Evolutionary conservation across 2,888 invertebrate genomes (phyloP), one percentile per base, ranked within the genome.

Genomic region (Alcis repandata): DNA sequence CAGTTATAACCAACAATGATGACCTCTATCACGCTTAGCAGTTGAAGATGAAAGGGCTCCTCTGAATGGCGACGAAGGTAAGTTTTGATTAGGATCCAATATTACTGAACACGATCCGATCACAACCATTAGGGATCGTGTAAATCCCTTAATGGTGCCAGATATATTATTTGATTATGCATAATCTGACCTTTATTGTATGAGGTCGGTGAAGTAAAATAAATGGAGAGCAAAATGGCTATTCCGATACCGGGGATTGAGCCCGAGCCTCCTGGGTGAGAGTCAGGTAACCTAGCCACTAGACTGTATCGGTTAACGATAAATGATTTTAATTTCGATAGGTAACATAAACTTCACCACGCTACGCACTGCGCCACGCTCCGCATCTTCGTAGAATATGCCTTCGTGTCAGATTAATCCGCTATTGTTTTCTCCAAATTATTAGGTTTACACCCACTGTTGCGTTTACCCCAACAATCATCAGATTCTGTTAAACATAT

Each of bases 241-340:
- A 59, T 92, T 94, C 94, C 94, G 92, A 91, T 94, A 94, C 94
- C 94, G 94, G 94, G 94, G 94, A 94, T 94, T 93, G 94, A 94
- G 94, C 94, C 94, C 94, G 94, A 92, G 94, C 94, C 94, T 93
- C 95, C 95, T 95, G 95, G 95, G 94, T 95, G 95, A 95, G 94
- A 95, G 95, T 95, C 95, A 95, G 95, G 94, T 95, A 95, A 95
- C 95, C 95, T 95, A 95, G 94, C 95, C 95, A 95, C 95, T 95
- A 95, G 95, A 95, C 94, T 94, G 94, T 94, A 94, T 80, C 83
- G 82, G 83, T 70, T 52, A 2, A 13, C n/a, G n/a, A n/a, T n/a
- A n/a, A n/a, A n/a, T n/a, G n/a, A n/a, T n/a, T n/a, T n/a, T n/a
- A n/a, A n/a, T n/a, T n/a, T n/a, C n/a, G n/a, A n/a, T n/a, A n/a